These are phyloP conservation scores for Synanthedon myopaeformis DNA, from an alignment of 2,888 invertebrate species.

Conservation along the genomic window DNA sequence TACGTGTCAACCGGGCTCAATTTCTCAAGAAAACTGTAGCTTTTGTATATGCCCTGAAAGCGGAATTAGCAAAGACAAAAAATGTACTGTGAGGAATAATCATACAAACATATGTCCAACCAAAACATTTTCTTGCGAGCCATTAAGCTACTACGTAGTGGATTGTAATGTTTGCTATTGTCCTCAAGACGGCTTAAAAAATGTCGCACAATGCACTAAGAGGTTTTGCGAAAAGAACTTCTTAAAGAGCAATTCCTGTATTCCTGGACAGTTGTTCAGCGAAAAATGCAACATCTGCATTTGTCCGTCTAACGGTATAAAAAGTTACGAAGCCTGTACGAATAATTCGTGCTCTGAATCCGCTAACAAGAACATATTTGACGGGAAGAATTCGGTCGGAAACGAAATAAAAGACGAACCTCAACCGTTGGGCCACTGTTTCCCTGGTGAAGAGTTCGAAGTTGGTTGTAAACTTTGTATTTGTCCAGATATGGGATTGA, in stretches of 20 bases:
- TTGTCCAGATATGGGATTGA: conserved; percentile 53
- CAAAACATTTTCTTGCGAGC: conserved; percentile 39
- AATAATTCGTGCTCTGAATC: conserved; percentile 32
- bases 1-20: conserved; percentile 40
- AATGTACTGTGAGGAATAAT: conserved; percentile 38
- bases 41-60: conserved; percentile 52
- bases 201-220: conserved; percentile 53
- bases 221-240: conserved; percentile 45
- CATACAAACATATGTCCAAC: conserved; percentile 16
- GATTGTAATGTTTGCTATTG: conserved; percentile 58
- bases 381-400: conserved; percentile 26
- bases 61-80: conserved; percentile 29
- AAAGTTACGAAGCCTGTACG: conserved; percentile 39
- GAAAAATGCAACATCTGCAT: conserved; percentile 56
- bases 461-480: conserved; percentile 50
- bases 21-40: conserved; percentile 46
- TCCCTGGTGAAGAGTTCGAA: conserved; percentile 52
- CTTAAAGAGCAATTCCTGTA: conserved; percentile 35
- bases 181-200: conserved; percentile 44
- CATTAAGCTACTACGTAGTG: conserved; percentile 44
- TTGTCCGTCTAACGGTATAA: conserved; percentile 50
- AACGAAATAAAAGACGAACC: conserved; percentile 21
- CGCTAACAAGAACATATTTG: conserved; percentile 33
- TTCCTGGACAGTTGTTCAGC: conserved; percentile 45
- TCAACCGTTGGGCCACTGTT: conserved; percentile 41